These are phyloP conservation scores for Notiomystis cincta DNA, from an alignment of 2,113 vertebrate genomes.

Conservation along the genomic window DNA sequence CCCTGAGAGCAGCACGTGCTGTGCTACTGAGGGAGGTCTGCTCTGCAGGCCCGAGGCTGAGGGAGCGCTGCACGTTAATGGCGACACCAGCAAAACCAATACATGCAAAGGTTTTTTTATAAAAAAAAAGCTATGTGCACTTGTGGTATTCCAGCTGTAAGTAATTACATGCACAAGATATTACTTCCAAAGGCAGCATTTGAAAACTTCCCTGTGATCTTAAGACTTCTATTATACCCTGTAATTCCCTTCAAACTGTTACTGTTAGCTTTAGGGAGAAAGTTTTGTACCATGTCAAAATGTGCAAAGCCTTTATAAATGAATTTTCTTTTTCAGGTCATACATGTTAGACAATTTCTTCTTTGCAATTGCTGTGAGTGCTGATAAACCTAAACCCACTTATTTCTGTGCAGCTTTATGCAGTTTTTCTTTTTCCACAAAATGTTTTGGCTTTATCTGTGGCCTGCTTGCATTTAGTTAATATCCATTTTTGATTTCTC, in stretches of 20 bases:
- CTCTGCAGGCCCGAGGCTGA: not conserved
- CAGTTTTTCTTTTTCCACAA: not conserved
- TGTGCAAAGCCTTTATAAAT: not conserved
- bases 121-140: not conserved
- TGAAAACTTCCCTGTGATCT: not conserved
- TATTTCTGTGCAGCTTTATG: not conserved
- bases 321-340: not conserved
- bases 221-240: not conserved
- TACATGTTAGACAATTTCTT: not conserved
- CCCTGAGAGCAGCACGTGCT: not conserved
- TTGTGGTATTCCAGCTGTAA: not conserved
- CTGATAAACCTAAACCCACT: not conserved
- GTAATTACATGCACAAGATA: not conserved
- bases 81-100: not conserved
- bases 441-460: not conserved
- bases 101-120: not conserved
- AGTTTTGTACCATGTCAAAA: not conserved
- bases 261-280: not conserved
- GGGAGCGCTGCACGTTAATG: not conserved
- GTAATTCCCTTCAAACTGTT: not conserved
- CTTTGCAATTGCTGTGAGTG: not conserved
- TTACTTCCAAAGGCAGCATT: not conserved
- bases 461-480: not conserved
- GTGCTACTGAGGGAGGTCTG: not conserved
- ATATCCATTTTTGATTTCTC: not conserved